Evolutionary conservation across 2,888 invertebrate genomes (phyloP), one percentile per base, ranked within the genome.

Genomic region (Cactoblastis cactorum): DNA sequence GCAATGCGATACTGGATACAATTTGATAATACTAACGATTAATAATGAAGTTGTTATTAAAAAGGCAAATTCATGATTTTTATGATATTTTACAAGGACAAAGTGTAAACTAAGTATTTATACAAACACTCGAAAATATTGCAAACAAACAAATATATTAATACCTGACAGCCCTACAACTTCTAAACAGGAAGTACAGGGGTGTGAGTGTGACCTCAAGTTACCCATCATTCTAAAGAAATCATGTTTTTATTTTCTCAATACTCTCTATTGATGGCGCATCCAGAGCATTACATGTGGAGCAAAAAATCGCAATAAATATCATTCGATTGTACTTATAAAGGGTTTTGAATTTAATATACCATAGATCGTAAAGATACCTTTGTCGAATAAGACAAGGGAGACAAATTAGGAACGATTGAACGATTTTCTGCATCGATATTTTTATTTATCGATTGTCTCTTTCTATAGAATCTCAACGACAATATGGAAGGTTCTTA

Each of bases 131-230:
- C n/a, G n/a, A n/a, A n/a, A n/a, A n/a, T 22, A 22, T 22, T 22
- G 22, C 6, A 6, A 22, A 39, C 39, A 43, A 51, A 32, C 14
- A 43, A 22, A 24, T 3, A 1, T 24, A 8, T 39, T 22, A 18
- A 9, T 39, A 33, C 33, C 22, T 61, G 80, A 54, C 82, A 88
- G 54, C 88, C 87, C 86, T 86, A 51, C 1, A 32, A 51, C 52
- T 35, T n/a, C n/a, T 56, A 65, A 67, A 72, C 75, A 83, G 88
- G 85, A 88, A 85, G 85, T 83, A 83, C 80, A 87, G 80, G 87
- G 88, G 88, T 87, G 86, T 84, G 87, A 87, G 71, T 82, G 80
- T 88, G 87, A 89, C 89, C 89, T 88, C 87, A 87, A 86, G 84
- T 84, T 86, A 86, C 87, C 82, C 82, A 84, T 80, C 77, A 69